Conservation (phyloP, 2,113 vertebrate species). For the Ranitomeya imitator region DNA sequence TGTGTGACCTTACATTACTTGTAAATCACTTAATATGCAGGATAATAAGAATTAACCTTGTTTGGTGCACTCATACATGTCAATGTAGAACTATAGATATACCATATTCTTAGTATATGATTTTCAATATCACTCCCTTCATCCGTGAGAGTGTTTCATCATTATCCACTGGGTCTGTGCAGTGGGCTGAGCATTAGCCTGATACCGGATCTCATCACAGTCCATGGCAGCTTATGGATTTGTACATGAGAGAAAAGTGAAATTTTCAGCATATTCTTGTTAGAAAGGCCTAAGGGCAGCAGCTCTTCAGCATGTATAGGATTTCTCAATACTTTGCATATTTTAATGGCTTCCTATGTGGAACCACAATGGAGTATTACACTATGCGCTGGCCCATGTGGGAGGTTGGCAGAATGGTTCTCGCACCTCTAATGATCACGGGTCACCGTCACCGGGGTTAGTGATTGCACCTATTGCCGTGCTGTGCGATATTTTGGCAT, state of each 20-base stretch:
- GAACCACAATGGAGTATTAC: too few relatives aligned
- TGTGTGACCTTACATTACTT: not conserved
- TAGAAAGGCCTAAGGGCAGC: not conserved
- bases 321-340: not conserved
- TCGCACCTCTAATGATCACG: not conserved
- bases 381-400: too few relatives aligned
- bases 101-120: not conserved
- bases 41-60: not conserved
- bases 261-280: not conserved
- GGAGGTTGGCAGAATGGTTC: too few relatives aligned
- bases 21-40: not conserved
- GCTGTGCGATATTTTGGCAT: not conserved
- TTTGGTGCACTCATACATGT: not conserved
- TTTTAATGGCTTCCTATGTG: too few relatives aligned
- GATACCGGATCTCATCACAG: too few relatives aligned
- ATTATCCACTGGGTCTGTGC: not conserved
- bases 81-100: not conserved
- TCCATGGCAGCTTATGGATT: too few relatives aligned
- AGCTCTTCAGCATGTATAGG: not conserved
- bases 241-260: not conserved
- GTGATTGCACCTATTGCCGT: not conserved
- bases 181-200: too few relatives aligned
- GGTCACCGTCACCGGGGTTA: not conserved
- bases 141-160: not conserved
- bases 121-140: not conserved